A percentile compares a stretch with the other conserved stretches of the same genome.
These are phyloP conservation scores for Amphipoea lucens DNA, from an alignment of 2,888 invertebrate genomes.

Conservation along the genomic window DNA sequence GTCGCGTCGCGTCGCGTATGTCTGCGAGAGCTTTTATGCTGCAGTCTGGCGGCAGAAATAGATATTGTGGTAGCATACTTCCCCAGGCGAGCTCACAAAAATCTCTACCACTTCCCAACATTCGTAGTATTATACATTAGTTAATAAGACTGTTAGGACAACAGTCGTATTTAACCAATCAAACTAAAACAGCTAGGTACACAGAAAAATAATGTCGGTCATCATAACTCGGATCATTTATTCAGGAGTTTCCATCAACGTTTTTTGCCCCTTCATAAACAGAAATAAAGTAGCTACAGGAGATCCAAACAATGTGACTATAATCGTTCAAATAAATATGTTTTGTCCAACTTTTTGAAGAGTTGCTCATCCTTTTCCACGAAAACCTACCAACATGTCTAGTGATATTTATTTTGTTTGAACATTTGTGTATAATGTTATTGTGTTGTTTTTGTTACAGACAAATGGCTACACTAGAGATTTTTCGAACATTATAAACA, in stretches of 20 bases:
- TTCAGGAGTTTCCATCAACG: not conserved
- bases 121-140: too few relatives aligned
- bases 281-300: slow-evolving; percentile 15
- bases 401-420: not conserved
- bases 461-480: not conserved
- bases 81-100: too few relatives aligned
- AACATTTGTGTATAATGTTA: not conserved
- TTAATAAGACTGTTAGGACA: too few relatives aligned
- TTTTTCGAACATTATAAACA: not conserved
- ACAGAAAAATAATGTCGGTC: not conserved
- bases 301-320: not conserved
- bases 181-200: not conserved
- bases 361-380: not conserved
- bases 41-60: too few relatives aligned
- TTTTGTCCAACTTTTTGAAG: slow-evolving; percentile 24
- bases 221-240: slow-evolving; percentile 4
- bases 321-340: slow-evolving; percentile 28
- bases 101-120: too few relatives aligned
- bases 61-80: too few relatives aligned
- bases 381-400: not conserved
- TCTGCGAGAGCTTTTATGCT: too few relatives aligned
- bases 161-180: not conserved
- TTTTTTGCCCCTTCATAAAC: slow-evolving; percentile 2
- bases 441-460: not conserved
- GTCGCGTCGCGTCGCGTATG: too few relatives aligned